Base-by-base conservation (phyloP, 2,113 vertebrate species). In the Neogobius melanostomus region DNA sequence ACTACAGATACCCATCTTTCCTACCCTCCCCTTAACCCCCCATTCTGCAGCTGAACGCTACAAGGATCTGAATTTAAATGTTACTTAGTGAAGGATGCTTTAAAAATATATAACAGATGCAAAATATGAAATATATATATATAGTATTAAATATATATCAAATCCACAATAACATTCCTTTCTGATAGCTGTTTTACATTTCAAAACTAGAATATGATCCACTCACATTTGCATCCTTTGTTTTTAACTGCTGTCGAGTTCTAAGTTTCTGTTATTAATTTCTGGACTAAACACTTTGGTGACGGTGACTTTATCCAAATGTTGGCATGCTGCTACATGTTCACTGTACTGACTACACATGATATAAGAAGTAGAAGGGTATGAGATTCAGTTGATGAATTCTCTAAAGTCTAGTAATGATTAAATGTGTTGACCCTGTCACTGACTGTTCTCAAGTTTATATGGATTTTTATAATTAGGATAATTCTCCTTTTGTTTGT, bases 71-170 rank as follows among this genome's bases (percentile, higher is more conserved):
- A 80, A 82, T 87, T 81, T 66, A 84, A 81, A 76, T 82, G 81
- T 85, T 77, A 85, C 84, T 46, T 86, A 87, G 81, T 89, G 82
- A 14, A 77, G 79, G 71, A 85, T 75, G 75, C 80, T 88, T 81
- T 87, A 85, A 89, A 82, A 71, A 77, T 86, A 75, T 89, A 90
- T 84, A 91, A 91, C 72, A 88, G 74, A 90, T 77, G 72, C 80
- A 76, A 89, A 89, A 81, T 85, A 85, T 87, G 3, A 36, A 36
- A 36, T 81, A 21, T 21, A 75, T 81, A 36, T 81, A 21, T 21
- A 75, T 81, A 73, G 82, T 28, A 56, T 59, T 14, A 12, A 15
- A 80, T 75, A 36, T 67, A 54, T 82, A 80, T 74, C 77, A 72
- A 79, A 83, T 80, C 80, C 83, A 84, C 82, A 85, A 68, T 82